Base-by-base conservation (phyloP, 2,888 invertebrate genomes). In the Dasysyrphus tricinctus region DNA sequence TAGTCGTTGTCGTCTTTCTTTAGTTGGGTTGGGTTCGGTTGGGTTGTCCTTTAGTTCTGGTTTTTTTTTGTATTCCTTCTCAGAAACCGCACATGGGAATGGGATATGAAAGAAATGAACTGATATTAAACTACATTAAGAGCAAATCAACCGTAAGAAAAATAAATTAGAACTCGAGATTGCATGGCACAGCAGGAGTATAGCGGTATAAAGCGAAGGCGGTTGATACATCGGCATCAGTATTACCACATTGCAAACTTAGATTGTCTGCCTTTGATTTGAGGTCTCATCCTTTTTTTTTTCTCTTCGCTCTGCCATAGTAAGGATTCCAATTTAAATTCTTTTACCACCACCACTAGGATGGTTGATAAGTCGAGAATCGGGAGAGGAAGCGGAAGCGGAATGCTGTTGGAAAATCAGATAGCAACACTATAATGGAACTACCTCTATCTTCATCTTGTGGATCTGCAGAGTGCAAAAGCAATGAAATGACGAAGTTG, bases 61-160 rank as follows among this genome's bases (percentile, higher is more conserved):
- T 37, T 19, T 34, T 34, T 59, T 39, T 59, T 37, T 37, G 11
- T 14, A 14, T 1, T 0, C 6, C 5, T 39, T 39, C 47, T 34
- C 32, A 51, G 39, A 44, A 76, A 44, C 29, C 67, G 34, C 61
- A 54, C 56, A 73, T 77, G 73, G 81, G 77, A 42, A 61, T 44
- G 47, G 47, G 47, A 74, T 81, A 76, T 80, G 70, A 81, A 77
- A 77, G 81, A 85, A 85, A 85, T 81, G 77, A 85, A 85, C 81
- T 85, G 85, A 81, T 85, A 78, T 70, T 85, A 81, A 85, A 85
- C 56, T 85, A 81, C 85, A 85, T 85, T 85, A 85, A 85, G 81
- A 65, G 57, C 77, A 85, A 85, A 85, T 85, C 85, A 85, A 85
- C 73, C 77, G 85, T 63, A 81, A 81, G 85, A 78, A 81, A 85